phyloP scores from a whole-genome alignment of 2,113 vertebrate genomes.

The Python bivittatus region DNA sequence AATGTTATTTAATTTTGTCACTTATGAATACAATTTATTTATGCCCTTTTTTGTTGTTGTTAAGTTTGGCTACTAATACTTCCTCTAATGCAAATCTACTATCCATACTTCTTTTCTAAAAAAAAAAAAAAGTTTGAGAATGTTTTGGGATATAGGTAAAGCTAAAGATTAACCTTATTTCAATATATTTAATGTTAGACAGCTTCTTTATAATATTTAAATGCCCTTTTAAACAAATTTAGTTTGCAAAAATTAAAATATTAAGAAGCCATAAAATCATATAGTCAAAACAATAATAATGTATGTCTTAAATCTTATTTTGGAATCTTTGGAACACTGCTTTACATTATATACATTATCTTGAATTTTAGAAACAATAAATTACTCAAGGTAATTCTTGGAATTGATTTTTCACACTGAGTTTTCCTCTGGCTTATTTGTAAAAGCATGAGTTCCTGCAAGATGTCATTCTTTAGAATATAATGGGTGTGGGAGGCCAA shows the following conservation, averaged over 20 bases:
- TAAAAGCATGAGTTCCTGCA: not conserved
- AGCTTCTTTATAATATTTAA: not conserved
- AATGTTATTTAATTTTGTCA: too few relatives aligned
- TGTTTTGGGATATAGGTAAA: not conserved
- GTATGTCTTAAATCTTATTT: not conserved
- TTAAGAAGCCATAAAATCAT: not conserved
- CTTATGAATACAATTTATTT: not conserved
- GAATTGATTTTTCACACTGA: not conserved
- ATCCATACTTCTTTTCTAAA: not conserved
- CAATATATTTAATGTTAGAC: not conserved
- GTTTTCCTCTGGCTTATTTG: not conserved
- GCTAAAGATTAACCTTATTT: rapidly evolving
- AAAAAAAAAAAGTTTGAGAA: not conserved
- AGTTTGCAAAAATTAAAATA: not conserved
- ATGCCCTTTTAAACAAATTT: not conserved
- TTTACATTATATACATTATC: not conserved
- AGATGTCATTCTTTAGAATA: too few relatives aligned
- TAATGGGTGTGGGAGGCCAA: too few relatives aligned
- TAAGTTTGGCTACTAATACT: rapidly evolving
- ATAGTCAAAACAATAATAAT: not conserved
- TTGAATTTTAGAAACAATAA: not conserved
- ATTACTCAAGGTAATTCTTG: not conserved
- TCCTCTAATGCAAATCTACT: not conserved
- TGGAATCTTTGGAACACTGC: not conserved
- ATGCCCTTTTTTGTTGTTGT: not conserved